Evolutionary conservation across 2,797 vertebrate species (phyloP), one percentile per base, ranked within the genome.

Genomic region (Tenualosa ilisha): DNA sequence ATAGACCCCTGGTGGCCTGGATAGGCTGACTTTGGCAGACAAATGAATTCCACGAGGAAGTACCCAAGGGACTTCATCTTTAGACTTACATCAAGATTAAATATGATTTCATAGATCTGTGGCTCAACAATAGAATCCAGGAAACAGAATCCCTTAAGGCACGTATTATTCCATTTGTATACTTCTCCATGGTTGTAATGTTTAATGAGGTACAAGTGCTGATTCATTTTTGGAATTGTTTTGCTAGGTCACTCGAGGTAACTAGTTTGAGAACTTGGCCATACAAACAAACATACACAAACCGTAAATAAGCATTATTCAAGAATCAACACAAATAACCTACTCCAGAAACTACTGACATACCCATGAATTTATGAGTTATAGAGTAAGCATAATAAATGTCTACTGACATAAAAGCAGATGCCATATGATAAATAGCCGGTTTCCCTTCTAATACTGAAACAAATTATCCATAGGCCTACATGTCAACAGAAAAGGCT

Each of bases 1-100:
- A 79, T 20, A 95, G 94, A 94, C 93, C 93, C 89, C 90, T 87
- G 89, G 92, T 94, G 93, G 91, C 94, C 94, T 96, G 92, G 95
- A 95, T 95, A 94, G 93, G 91, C 92, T 94, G 90, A 88, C 91
- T 90, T 88, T 92, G 92, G 92, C 93, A 93, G 91, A 92, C 88
- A 88, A 91, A 92, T 91, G 89, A 93, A 91, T 88, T 89, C 93
- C 91, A 92, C 93, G 89, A 79, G 72, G 26, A 92, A 89, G 86
- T 87, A 87, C 89, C 90, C 89, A 91, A 92, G 90, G 87, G 88
- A 88, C 89, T 90, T 89, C 90, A 86, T 92, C 89, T 93, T 90
- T 93, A 90, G 40, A 54, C 83, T 59, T 50, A 56, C 37, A 68
- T 51, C 7, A 15, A 75, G 68, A 75, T 75, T 75, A 26, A 75